Percentiles rank a stretch among this genome's conserved stretches.
phyloP scores from a whole-genome alignment of 2,797 vertebrate genomes.

The Danio tinwini region DNA sequence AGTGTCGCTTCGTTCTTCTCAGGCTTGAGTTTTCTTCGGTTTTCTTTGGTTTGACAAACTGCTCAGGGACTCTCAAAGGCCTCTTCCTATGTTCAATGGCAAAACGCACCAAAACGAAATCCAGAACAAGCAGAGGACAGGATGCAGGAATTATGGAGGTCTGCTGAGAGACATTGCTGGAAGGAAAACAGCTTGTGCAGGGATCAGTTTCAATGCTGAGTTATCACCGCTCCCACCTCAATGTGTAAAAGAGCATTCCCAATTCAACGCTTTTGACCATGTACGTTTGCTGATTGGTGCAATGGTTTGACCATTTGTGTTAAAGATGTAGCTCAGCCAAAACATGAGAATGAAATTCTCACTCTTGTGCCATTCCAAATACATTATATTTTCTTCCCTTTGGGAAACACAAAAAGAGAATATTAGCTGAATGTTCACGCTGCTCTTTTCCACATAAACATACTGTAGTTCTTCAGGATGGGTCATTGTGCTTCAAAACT shows the following conservation, averaged over 20 bases:
- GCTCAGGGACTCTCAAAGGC: slow-evolving; percentile 48
- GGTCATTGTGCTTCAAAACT: not conserved
- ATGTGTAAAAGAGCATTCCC: not conserved
- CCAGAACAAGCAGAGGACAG: slow-evolving; percentile 38
- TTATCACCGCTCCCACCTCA: slow-evolving; percentile 16
- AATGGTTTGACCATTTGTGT: not conserved
- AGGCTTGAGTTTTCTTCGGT: slow-evolving; percentile 50
- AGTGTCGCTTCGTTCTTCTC: slow-evolving; percentile 50
- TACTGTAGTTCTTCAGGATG: not conserved
- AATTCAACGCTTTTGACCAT: not conserved
- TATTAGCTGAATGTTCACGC: not conserved
- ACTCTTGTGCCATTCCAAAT: not conserved
- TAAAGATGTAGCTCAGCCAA: slow-evolving; percentile 1
- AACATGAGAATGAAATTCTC: not conserved
- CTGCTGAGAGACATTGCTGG: slow-evolving; percentile 27
- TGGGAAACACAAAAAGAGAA: not conserved
- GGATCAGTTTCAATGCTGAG: slow-evolving; percentile 27
- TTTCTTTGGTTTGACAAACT: slow-evolving; percentile 38
- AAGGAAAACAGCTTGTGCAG: slow-evolving; percentile 22
- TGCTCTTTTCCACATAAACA: not conserved
- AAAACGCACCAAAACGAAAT: slow-evolving; percentile 48
- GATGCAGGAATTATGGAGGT: slow-evolving; percentile 26
- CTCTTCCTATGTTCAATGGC: slow-evolving; percentile 27
- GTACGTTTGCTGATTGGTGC: slow-evolving; percentile 11
- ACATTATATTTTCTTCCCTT: not conserved